These are phyloP conservation scores for Corvus moneduloides DNA, from an alignment of 2,113 vertebrate species.

Conservation along the genomic window DNA sequence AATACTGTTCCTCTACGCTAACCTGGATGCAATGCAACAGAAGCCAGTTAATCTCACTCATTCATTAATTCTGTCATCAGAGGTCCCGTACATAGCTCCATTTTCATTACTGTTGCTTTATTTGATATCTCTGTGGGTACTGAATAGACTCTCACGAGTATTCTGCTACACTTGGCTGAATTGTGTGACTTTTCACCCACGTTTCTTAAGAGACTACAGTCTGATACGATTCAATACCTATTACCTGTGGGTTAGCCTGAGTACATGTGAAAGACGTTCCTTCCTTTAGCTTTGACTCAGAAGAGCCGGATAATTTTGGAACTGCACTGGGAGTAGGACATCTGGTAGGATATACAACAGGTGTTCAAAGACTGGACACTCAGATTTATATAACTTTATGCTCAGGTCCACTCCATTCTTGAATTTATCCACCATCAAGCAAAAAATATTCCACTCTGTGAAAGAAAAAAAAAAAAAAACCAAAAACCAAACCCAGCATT, in stretches of 20 bases:
- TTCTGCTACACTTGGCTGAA: not conserved
- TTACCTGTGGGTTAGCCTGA: not conserved
- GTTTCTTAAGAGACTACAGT: not conserved
- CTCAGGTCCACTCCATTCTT: not conserved
- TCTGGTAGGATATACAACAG: not conserved
- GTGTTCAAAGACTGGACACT: not conserved
- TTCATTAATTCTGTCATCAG: not conserved
- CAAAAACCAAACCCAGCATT: not conserved
- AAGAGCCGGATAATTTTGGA: not conserved
- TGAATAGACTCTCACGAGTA: not conserved
- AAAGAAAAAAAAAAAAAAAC: not conserved
- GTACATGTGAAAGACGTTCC: not conserved
- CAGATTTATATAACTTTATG: not conserved
- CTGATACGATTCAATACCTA: not conserved
- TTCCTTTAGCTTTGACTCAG: not conserved
- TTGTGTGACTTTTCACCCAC: not conserved
- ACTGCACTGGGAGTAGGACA: not conserved
- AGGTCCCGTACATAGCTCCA: not conserved
- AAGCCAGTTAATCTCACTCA: not conserved
- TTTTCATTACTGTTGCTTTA: slow-evolving; percentile 2
- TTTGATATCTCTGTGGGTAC: not conserved
- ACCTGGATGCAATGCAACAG: not conserved
- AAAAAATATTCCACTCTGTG: not conserved
- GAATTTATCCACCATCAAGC: not conserved
- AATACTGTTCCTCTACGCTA: not conserved